phyloP scores from a whole-genome alignment of 2,797 vertebrate genomes.

The Cossypha polioptera region DNA sequence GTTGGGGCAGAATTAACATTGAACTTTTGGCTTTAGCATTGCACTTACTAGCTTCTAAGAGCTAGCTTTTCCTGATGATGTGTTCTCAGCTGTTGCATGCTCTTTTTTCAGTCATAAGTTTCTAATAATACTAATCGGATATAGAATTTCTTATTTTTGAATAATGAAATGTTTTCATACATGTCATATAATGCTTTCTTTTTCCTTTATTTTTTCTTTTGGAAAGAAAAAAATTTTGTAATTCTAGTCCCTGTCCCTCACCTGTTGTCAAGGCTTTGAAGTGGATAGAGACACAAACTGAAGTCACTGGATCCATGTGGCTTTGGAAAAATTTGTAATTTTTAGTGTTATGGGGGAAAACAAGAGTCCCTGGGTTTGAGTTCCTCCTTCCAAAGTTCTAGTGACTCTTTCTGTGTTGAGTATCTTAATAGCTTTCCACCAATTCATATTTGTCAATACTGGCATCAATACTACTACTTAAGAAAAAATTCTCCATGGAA shows the following conservation, averaged over 20 bases:
- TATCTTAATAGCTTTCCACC: neutral
- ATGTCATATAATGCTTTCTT: neutral
- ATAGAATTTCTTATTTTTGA: neutral
- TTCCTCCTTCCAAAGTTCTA: neutral
- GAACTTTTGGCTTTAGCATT: neutral
- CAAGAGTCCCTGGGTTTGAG: neutral
- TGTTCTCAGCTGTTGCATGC: neutral
- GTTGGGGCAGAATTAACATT: neutral
- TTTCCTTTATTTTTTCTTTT: neutral
- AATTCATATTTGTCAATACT: neutral
- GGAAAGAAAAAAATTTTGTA: neutral
- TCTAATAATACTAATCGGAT: neutral
- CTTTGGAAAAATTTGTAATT: neutral
- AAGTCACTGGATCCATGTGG: neutral
- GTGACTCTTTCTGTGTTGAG: neutral
- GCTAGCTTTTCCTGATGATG: neutral
- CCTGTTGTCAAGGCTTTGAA: neutral
- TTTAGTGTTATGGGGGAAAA: neutral
- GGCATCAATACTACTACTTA: neutral
- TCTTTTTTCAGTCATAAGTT: constrained; percentile 6
- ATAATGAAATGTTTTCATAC: neutral
- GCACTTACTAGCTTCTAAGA: neutral
- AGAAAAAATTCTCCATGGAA: neutral
- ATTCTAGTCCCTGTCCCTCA: neutral
- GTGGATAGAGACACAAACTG: neutral